Evolutionary conservation across 1,140 invertebrate species (phyloP), one percentile per base, ranked within the genome.

Genomic region (Heliothis virescens): DNA sequence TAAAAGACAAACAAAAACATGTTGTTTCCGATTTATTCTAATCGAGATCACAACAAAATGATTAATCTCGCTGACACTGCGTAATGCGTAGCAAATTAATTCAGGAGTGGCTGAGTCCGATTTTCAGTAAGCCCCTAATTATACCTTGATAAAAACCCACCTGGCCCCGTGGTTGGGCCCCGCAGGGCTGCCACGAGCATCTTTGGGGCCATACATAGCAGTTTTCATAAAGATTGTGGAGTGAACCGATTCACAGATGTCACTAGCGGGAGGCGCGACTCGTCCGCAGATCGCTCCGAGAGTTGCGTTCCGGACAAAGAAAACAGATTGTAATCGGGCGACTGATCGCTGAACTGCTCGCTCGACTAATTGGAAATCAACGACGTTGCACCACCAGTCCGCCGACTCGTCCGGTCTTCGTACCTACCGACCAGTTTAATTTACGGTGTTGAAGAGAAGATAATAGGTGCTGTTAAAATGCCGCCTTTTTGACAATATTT

Each of bases 391-490:
- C 79, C 55, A 92, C 82, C 41, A n/a, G 79, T 92, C 84, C n/a
- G 55, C 10, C 83, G 79, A 88, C 75, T 47, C n/a, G 79, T 90
- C 83, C 69, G 72, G 76, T 79, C 57, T 80, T 83, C 75, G 75
- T 82, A 87, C 79, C 79, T 89, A 87, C 85, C 83, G 89, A 88
- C 87, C 85, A 84, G 89, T 91, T 91, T 92, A 94, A 94, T 94
- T 94, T 94, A 92, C 90, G 89, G 87, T 88, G 90, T 89, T 90
- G 85, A 90, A 89, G 83, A 85, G 86, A 84, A 92, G 89, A 93
- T 93, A 92, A 94, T 93, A 91, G 89, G 85, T 86, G 83, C 83
- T 89, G 86, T 85, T 89, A 85, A 88, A 90, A 89, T 79, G 83
- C 67, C 77, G 84, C 65, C 86, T 86, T 87, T 90, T 87, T 78